Percentiles rank a stretch among this genome's conserved stretches.
Evolutionary conservation across 2,797 vertebrate species (phyloP).

Genomic region (Paguma larvata): DNA sequence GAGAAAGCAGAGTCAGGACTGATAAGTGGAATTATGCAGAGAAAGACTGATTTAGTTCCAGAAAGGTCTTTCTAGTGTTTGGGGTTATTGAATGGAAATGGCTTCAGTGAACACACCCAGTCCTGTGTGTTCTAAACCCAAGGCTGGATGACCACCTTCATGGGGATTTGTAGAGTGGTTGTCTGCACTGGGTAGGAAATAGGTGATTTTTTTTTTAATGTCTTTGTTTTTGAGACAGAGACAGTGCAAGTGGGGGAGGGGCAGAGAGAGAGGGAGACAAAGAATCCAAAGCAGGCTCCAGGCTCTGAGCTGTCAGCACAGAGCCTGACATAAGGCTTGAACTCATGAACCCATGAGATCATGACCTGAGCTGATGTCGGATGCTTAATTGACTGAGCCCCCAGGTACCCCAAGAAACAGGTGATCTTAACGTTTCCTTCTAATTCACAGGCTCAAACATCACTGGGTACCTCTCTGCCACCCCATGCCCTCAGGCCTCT

Average conservation of each 20-base stretch:
- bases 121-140: not conserved
- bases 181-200: not conserved
- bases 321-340: fast-evolving
- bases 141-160: not conserved
- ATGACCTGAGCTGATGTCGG: no score
- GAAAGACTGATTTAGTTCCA: not conserved
- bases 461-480: not conserved
- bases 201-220: not conserved
- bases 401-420: not conserved
- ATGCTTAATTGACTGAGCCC: no score
- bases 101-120: not conserved
- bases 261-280: no score
- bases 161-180: not conserved
- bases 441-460: not conserved
- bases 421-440: not conserved
- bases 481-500: not conserved
- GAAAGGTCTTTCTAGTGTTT: not conserved
- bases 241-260: no score
- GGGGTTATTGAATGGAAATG: not conserved
- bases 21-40: not conserved
- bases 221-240: no score
- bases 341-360: no score
- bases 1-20: not conserved
- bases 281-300: no score
- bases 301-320: no score